Conservation (phyloP, 1,140 invertebrate genomes). For the Stegodyphus mimosarum region DNA sequence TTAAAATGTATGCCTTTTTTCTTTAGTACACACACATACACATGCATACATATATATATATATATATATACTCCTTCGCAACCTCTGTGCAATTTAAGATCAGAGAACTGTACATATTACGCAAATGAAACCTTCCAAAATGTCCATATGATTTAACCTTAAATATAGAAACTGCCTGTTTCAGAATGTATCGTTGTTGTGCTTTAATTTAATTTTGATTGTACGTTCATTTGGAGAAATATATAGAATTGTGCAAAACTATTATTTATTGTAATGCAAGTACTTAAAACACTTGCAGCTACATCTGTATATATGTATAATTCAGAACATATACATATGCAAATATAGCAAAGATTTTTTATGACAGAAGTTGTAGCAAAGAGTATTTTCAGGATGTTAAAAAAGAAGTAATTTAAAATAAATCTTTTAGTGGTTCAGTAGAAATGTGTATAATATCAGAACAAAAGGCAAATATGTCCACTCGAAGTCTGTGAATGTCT, state of each 20-base stretch:
- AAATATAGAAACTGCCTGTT: not conserved
- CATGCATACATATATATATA: too few species aligned
- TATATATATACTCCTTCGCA: too few species aligned
- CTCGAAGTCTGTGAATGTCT: not conserved
- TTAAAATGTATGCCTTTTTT: too few species aligned
- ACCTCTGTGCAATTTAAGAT: too few species aligned
- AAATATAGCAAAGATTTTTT: not conserved
- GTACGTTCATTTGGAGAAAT: not conserved
- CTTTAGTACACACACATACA: too few species aligned
- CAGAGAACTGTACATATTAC: not conserved
- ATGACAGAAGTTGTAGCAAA: not conserved
- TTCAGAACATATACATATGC: not conserved
- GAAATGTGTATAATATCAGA: not conserved
- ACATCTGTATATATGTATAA: constrained; percentile 15
- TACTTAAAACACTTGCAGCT: not conserved
- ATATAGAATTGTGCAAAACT: not conserved
- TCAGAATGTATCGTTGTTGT: not conserved
- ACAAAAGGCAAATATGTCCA: not conserved
- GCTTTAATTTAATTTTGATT: not conserved
- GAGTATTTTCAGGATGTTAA: constrained; percentile 1
- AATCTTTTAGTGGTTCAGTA: not conserved
- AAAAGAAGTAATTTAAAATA: not conserved
- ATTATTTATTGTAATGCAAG: not conserved
- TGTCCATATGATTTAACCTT: not conserved
- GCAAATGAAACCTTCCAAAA: not conserved